Base-by-base conservation (phyloP, 2,888 invertebrate genomes). In the Monoplex corrugatus region DNA sequence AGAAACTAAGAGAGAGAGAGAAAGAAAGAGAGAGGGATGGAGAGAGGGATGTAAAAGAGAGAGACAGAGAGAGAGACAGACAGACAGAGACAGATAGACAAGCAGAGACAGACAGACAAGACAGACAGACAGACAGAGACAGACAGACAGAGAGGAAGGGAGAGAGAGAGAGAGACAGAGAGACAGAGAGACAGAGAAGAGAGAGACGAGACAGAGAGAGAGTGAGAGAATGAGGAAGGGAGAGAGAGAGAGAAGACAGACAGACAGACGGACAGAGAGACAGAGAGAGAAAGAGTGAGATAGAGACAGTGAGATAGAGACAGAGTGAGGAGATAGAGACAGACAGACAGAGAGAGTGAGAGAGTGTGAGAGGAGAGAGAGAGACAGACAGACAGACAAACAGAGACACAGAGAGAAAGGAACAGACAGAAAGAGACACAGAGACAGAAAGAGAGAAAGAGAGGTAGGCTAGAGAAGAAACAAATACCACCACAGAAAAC, bases 251-350 rank as follows among this genome's bases (percentile, higher is more conserved):
- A n/a, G n/a, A n/a, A 87, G 82, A 86, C 68, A 86, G 72, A 86
- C 40, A 86, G 86, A 86, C 40, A 86, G 87, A 87, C 43, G 32
- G n/a, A n/a, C n/a, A n/a, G n/a, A n/a, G n/a, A n/a, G n/a, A n/a
- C n/a, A n/a, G n/a, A n/a, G n/a, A n/a, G n/a, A n/a, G n/a, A n/a
- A n/a, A n/a, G n/a, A n/a, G n/a, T 5, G 72, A 10, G 10, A 5
- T 19, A 13, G 32, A 72, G 35, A 35, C 32, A 35, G 72, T 8
- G 35, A 35, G 35, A 72, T 10, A n/a, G n/a, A n/a, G n/a, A n/a
- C n/a, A n/a, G n/a, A n/a, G n/a, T n/a, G n/a, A 6, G 35, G 13
- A 19, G 35, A 35, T 5, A 35, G 35, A 72, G 6, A 35, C 35
- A 72, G 5, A 6, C 8, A 35, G 38, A 23, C 28, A 23, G 63